Conservation (phyloP, 2,797 vertebrate genomes). For the Pseudomugil gertrudae region DNA sequence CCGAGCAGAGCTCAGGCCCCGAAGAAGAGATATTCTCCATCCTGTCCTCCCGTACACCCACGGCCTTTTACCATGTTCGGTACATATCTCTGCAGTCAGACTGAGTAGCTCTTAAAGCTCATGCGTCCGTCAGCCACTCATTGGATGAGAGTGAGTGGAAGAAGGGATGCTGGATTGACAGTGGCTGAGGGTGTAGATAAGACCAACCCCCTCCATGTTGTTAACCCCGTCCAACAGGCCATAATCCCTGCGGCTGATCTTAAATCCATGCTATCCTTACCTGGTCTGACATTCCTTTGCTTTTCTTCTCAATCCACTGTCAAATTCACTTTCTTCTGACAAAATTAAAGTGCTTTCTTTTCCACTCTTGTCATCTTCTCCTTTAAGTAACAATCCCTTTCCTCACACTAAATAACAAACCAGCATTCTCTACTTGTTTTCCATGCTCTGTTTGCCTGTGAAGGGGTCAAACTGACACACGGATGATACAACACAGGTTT, state of each 20-base stretch:
- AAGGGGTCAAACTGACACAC: slow-evolving; percentile 17
- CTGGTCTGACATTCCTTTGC: slow-evolving; percentile 52
- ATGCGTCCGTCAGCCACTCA: slow-evolving; percentile 40
- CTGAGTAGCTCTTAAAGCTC: slow-evolving; percentile 9
- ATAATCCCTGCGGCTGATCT: slow-evolving; percentile 72
- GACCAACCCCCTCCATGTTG: slow-evolving; percentile 43
- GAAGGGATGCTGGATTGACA: slow-evolving; percentile 25
- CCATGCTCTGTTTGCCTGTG: slow-evolving; percentile 19
- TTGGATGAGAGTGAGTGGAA: slow-evolving; percentile 42
- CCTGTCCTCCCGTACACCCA: slow-evolving; percentile 12
- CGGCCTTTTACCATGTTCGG: background rate
- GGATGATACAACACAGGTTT: slow-evolving; percentile 19
- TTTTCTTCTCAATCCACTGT: background rate
- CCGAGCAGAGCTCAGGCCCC: slow-evolving; percentile 28
- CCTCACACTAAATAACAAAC: background rate
- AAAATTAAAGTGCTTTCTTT: too few relatives aligned
- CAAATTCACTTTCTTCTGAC: background rate
- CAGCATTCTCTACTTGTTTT: background rate
- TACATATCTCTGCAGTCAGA: slow-evolving; percentile 17
- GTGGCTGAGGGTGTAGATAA: slow-evolving; percentile 50
- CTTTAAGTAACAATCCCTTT: background rate
- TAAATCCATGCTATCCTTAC: slow-evolving; percentile 68
- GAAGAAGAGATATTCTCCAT: slow-evolving; percentile 35
- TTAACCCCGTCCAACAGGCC: slow-evolving; percentile 59
- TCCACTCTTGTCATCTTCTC: background rate